Evolutionary conservation across 2,888 invertebrate species (phyloP).

Genomic region (Cantharis rufa): DNA sequence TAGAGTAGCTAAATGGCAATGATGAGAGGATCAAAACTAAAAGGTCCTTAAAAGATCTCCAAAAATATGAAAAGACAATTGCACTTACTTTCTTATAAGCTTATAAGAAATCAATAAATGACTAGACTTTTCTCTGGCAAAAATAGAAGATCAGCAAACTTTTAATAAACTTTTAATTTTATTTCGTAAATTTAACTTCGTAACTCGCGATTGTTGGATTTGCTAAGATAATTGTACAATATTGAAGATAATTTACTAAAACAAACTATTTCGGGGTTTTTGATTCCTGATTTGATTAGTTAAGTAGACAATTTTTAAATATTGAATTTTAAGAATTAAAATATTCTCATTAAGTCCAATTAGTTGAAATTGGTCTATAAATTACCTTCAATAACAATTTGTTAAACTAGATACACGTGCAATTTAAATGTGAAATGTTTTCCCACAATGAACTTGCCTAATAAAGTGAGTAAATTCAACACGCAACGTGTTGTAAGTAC

Average conservation of each 20-base stretch:
- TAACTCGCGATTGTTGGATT: too few species aligned
- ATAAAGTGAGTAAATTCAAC: conserved; percentile 37
- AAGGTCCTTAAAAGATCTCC: too few species aligned
- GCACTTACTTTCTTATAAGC: too few species aligned
- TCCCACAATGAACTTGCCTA: conserved; percentile 36
- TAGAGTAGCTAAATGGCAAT: too few species aligned
- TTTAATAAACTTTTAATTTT: too few species aligned
- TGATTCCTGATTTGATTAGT: neutral
- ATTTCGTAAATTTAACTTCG: too few species aligned
- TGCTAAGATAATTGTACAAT: too few species aligned
- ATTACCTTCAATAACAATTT: conserved; percentile 23
- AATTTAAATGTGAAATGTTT: conserved; percentile 34
- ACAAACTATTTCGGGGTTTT: neutral
- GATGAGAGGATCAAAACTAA: too few species aligned
- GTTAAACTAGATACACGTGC: conserved; percentile 32
- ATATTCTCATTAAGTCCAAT: conserved; percentile 1
- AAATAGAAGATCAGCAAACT: too few species aligned
- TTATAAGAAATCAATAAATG: too few species aligned
- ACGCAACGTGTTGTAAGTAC: conserved; percentile 34
- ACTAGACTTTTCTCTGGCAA: too few species aligned
- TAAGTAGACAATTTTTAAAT: neutral
- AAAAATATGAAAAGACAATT: too few species aligned
- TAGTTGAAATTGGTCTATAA: conserved; percentile 23
- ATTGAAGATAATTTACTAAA: neutral
- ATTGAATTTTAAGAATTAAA: neutral